phyloP scores from a whole-genome alignment of 1,140 invertebrate species.

The Drosophila simulans region DNA sequence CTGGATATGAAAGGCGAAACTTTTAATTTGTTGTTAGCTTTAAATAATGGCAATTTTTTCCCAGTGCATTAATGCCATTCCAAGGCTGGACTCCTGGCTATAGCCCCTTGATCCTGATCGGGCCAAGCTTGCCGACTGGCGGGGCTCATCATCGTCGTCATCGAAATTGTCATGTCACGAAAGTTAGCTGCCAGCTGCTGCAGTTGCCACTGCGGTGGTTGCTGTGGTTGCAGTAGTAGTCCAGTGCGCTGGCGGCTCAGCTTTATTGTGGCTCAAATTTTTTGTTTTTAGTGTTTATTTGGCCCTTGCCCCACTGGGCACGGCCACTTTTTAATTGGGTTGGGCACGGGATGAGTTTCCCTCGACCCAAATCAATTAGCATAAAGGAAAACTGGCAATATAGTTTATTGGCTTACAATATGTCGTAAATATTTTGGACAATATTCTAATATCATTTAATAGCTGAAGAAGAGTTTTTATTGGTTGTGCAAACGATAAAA shows the following conservation, averaged over 20 bases:
- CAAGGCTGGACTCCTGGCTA: constrained; percentile 27
- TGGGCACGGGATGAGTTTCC: constrained; percentile 34
- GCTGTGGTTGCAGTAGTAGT: constrained; percentile 36
- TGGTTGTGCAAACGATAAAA: neutral
- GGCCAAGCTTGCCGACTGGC: constrained; percentile 15
- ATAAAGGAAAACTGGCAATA: constrained; percentile 31
- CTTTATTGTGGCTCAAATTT: constrained; percentile 67
- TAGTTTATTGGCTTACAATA: constrained; percentile 40
- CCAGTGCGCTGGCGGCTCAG: constrained; percentile 37
- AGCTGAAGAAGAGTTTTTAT: neutral
- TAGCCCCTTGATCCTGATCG: constrained; percentile 72
- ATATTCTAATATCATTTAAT: neutral
- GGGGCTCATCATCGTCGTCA: constrained; percentile 72
- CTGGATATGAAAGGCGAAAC: too few species aligned
- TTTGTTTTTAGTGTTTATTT: constrained; percentile 43
- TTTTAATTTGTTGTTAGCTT: too few species aligned
- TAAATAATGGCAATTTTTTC: neutral
- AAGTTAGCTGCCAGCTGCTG: constrained; percentile 75
- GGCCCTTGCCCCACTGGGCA: constrained; percentile 52
- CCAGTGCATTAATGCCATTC: constrained; percentile 19
- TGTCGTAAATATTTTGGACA: constrained; percentile 2
- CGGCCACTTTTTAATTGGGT: constrained; percentile 58
- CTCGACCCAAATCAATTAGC: constrained; percentile 31
- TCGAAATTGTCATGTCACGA: constrained; percentile 82
- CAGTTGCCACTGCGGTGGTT: constrained; percentile 30